Conservation (phyloP, 2,113 vertebrate genomes). For the Nyctereutes procyonoides region DNA sequence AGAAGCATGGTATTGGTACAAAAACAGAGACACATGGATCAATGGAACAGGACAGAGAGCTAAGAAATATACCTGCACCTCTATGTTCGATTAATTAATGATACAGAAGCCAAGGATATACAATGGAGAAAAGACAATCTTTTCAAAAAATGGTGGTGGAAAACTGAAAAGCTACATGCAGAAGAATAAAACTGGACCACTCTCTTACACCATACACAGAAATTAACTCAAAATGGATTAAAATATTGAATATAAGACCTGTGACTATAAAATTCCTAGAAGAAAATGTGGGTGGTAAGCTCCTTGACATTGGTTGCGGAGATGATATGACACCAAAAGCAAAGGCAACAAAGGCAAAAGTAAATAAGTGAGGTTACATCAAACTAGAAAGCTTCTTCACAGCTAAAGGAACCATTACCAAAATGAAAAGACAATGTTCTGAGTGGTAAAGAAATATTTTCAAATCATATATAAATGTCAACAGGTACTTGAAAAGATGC, state of each 20-base stretch:
- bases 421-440: background rate
- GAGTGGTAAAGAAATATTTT: background rate
- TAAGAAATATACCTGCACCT: background rate
- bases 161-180: background rate
- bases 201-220: background rate
- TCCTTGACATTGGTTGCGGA: background rate
- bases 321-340: background rate
- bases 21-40: background rate
- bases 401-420: background rate
- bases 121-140: background rate
- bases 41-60: background rate
- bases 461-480: background rate
- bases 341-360: background rate
- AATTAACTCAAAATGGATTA: background rate
- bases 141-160: background rate
- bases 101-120: background rate
- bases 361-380: background rate
- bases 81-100: background rate
- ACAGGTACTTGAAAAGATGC: background rate
- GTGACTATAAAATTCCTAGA: background rate
- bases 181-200: background rate
- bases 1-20: background rate
- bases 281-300: background rate
- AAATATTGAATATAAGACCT: background rate
- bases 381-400: background rate